Conservation (phyloP, 2,113 vertebrate genomes). For the Meles meles region DNA sequence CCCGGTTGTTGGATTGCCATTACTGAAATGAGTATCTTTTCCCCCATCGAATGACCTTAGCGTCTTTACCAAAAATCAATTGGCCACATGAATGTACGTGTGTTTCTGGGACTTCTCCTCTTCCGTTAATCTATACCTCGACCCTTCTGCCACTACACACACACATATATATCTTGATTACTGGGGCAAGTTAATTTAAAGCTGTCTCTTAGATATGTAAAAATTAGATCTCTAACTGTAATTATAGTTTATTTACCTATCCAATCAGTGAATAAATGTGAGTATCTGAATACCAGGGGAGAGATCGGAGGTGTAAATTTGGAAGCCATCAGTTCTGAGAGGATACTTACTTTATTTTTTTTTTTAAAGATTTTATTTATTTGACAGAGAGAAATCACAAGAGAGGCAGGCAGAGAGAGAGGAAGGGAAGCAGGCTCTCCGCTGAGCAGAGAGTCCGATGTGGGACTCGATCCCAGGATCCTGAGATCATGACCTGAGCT, state of each 20-base stretch:
- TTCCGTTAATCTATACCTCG: neutral
- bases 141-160: neutral
- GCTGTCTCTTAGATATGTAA: neutral
- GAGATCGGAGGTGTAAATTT: neutral
- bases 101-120: neutral
- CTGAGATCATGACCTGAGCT: too few relatives aligned
- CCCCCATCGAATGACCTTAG: neutral
- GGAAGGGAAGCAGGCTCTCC: too few relatives aligned
- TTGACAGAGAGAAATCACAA: too few relatives aligned
- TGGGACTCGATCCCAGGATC: too few relatives aligned
- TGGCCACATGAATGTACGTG: neutral
- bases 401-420: too few relatives aligned
- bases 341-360: neutral
- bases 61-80: neutral
- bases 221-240: neutral
- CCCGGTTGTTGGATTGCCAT: neutral
- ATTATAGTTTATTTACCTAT: neutral
- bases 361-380: too few relatives aligned
- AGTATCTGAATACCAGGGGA: neutral
- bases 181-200: neutral
- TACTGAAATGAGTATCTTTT: neutral
- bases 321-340: neutral
- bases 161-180: neutral
- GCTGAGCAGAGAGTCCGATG: too few relatives aligned
- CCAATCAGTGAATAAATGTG: neutral